Percentiles rank a stretch among this genome's conserved stretches.
Conservation (phyloP, 2,113 vertebrate species). For the Steatornis caripensis region DNA sequence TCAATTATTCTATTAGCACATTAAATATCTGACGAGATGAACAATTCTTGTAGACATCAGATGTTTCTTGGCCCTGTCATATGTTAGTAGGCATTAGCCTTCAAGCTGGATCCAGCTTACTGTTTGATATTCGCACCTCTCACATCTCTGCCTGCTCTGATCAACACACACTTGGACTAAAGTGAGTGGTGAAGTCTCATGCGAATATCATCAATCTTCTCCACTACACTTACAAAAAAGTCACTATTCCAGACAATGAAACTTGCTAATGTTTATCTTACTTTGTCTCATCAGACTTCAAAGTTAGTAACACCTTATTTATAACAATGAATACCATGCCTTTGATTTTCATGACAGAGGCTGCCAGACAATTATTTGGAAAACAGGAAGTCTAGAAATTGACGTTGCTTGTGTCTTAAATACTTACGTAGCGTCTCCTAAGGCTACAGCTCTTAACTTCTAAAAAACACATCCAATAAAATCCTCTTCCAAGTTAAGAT, state of each 20-base stretch:
- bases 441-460: background rate
- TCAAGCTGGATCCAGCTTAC: background rate
- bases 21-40: conserved; percentile 1
- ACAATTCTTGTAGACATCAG: background rate
- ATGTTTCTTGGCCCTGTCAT: background rate
- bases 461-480: background rate
- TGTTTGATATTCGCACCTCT: background rate
- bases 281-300: background rate
- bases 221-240: background rate
- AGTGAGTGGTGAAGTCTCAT: background rate
- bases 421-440: background rate
- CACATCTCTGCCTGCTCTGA: background rate
- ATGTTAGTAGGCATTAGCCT: background rate
- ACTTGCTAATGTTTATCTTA: background rate
- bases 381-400: background rate
- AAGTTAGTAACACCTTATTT: background rate
- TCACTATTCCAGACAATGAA: background rate
- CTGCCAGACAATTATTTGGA: background rate
- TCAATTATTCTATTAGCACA: background rate
- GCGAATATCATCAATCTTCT: background rate
- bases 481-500: background rate
- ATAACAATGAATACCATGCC: background rate
- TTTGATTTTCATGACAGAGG: background rate
- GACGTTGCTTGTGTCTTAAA: background rate
- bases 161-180: background rate